These are phyloP conservation scores for Catonia carolina DNA, from an alignment of 2,888 invertebrate genomes.

Conservation along the genomic window DNA sequence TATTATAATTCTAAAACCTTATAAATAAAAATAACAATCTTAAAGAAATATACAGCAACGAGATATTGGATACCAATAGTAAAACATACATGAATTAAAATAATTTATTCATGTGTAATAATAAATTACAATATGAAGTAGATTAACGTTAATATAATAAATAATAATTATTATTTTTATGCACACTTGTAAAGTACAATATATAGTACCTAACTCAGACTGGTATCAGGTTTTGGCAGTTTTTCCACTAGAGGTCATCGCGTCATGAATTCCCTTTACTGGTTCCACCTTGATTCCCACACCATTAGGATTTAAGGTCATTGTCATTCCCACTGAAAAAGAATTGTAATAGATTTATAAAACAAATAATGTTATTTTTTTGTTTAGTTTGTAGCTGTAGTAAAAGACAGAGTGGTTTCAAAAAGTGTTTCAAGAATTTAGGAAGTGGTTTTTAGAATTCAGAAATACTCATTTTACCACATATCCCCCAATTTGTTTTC, in stretches of 20 bases:
- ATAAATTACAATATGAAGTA: no score
- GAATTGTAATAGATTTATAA: no score
- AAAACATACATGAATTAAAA: constrained; percentile 1
- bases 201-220: constrained; percentile 1
- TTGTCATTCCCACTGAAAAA: constrained; percentile 50
- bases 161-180: no score
- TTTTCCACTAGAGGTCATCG: constrained; percentile 24
- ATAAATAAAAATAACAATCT: not conserved
- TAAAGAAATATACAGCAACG: not conserved
- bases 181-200: constrained; percentile 4
- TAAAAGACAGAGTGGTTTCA: no score
- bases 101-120: not conserved
- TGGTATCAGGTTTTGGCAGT: constrained; percentile 28
- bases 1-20: no score
- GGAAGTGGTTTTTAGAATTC: no score
- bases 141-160: no score
- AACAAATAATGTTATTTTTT: no score
- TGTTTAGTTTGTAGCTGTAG: no score
- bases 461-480: no score
- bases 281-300: constrained; percentile 56
- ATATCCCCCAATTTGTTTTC: no score
- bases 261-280: constrained; percentile 48
- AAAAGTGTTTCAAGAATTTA: no score
- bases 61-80: constrained; percentile 12
- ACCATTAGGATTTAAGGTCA: constrained; percentile 60